These are phyloP conservation scores for Scolopax rusticola DNA, from an alignment of 2,797 vertebrate species.

Conservation along the genomic window DNA sequence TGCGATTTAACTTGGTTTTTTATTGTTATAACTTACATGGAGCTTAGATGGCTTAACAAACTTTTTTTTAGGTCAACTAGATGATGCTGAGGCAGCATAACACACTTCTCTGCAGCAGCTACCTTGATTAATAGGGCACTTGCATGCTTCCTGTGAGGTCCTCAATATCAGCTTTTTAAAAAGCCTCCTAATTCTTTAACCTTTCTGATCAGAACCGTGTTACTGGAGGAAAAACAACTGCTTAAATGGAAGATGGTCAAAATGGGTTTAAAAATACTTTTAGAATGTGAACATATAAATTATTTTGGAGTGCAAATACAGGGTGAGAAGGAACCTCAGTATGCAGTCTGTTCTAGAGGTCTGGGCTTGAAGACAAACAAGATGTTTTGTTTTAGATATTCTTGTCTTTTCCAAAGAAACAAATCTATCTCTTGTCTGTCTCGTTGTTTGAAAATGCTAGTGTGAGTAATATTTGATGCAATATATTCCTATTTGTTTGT, in stretches of 20 bases:
- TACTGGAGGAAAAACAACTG: background rate
- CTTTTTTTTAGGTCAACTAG: conserved; percentile 17
- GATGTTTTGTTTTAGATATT: background rate
- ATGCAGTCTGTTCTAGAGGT: background rate
- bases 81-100: conserved; percentile 26
- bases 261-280: background rate
- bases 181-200: background rate
- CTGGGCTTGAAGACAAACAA: background rate
- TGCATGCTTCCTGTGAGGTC: background rate
- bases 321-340: background rate
- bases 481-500: conserved; percentile 44
- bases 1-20: background rate
- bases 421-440: background rate
- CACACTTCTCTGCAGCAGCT: conserved; percentile 5
- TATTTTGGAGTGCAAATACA: background rate
- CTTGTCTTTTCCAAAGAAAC: conserved; percentile 30
- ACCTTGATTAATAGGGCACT: conserved; percentile 28
- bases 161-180: background rate
- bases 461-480: conserved; percentile 52
- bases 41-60: conserved; percentile 36
- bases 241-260: background rate
- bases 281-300: background rate
- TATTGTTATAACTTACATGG: background rate
- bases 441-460: conserved; percentile 38
- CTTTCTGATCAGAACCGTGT: background rate